Evolutionary conservation across 2,113 vertebrate species (phyloP).

Genomic region (Anoplopoma fimbria): DNA sequence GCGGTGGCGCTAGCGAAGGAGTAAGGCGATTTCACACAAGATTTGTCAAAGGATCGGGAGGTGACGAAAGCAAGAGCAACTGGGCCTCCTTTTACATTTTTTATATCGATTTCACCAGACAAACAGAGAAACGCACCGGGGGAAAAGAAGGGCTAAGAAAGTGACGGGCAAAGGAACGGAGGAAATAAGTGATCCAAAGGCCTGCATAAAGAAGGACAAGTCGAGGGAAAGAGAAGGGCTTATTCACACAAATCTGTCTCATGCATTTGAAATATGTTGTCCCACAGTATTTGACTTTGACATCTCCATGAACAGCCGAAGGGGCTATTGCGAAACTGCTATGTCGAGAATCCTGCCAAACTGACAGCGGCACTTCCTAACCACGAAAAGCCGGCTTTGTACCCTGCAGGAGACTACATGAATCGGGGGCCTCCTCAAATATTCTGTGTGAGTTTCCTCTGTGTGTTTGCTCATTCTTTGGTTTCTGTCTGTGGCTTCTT

Average conservation of each 20-base stretch:
- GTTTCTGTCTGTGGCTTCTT: slow-evolving; percentile 36
- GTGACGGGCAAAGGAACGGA: not conserved
- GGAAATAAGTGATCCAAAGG: slow-evolving; percentile 27
- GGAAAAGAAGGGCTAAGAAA: slow-evolving; percentile 15
- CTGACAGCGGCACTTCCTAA: slow-evolving; percentile 15
- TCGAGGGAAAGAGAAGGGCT: not conserved
- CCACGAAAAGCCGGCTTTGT: slow-evolving; percentile 32
- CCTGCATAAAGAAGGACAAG: slow-evolving; percentile 4
- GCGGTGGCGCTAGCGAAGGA: slow-evolving; percentile 1
- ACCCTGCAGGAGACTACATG: slow-evolving; percentile 44
- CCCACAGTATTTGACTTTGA: slow-evolving; percentile 52
- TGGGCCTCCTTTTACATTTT: slow-evolving; percentile 17
- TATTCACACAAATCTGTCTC: slow-evolving; percentile 45
- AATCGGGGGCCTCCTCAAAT: slow-evolving; percentile 51
- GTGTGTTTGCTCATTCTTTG: slow-evolving; percentile 47
- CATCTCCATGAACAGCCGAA: slow-evolving; percentile 42
- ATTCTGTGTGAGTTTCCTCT: slow-evolving; percentile 29
- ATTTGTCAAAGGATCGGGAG: slow-evolving; percentile 41
- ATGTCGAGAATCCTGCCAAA: slow-evolving; percentile 35
- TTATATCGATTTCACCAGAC: slow-evolving; percentile 9
- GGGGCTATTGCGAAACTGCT: slow-evolving; percentile 18
- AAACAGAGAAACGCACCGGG: slow-evolving; percentile 17
- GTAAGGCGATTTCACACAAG: slow-evolving; percentile 36
- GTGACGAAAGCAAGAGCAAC: slow-evolving; percentile 34
- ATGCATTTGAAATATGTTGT: slow-evolving; percentile 51